Percentiles rank a stretch among this genome's conserved stretches.
Conservation (phyloP, 2,888 invertebrate species). For the Cryptosula pallasiana region DNA sequence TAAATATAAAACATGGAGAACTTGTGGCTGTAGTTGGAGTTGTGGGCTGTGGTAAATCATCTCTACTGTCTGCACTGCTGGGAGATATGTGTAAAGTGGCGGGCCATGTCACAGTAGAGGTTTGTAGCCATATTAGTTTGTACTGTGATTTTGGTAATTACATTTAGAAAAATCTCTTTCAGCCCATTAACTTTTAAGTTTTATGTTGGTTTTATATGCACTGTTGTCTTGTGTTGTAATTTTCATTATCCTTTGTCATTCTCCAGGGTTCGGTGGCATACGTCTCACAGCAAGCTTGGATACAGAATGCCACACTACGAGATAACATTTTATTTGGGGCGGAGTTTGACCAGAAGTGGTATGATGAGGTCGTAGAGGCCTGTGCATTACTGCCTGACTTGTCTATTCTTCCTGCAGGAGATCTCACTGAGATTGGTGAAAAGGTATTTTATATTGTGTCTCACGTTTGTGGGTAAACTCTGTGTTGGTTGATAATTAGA, state of each 20-base stretch:
- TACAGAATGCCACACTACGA: slow-evolving; percentile 29
- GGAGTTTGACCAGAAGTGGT: slow-evolving; percentile 25
- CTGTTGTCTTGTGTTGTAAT: too few relatives aligned
- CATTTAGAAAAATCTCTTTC: too few relatives aligned
- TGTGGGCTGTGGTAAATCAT: slow-evolving; percentile 59
- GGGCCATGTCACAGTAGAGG: slow-evolving; percentile 71
- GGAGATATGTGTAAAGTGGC: slow-evolving; percentile 83
- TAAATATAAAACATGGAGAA: slow-evolving; percentile 40
- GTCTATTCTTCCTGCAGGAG: slow-evolving; percentile 28
- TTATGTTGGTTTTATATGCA: too few relatives aligned
- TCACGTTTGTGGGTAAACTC: too few relatives aligned
- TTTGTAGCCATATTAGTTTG: too few relatives aligned
- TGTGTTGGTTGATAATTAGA: too few relatives aligned
- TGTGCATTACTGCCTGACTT: slow-evolving; percentile 29
- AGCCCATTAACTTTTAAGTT: too few relatives aligned
- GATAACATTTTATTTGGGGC: slow-evolving; percentile 30
- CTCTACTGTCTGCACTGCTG: slow-evolving; percentile 77
- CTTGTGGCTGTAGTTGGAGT: slow-evolving; percentile 55
- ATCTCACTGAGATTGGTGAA: slow-evolving; percentile 33
- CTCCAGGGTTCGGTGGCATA: slow-evolving; percentile 30
- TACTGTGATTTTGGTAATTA: too few relatives aligned
- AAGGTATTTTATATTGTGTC: slow-evolving; percentile 29
- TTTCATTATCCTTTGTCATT: too few relatives aligned
- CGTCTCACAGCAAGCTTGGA: slow-evolving; percentile 29
- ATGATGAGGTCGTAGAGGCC: slow-evolving; percentile 28